Percentiles rank a stretch among this genome's conserved stretches.
phyloP scores from a whole-genome alignment of 2,113 vertebrate genomes.

The Odocoileus hemionus region DNA sequence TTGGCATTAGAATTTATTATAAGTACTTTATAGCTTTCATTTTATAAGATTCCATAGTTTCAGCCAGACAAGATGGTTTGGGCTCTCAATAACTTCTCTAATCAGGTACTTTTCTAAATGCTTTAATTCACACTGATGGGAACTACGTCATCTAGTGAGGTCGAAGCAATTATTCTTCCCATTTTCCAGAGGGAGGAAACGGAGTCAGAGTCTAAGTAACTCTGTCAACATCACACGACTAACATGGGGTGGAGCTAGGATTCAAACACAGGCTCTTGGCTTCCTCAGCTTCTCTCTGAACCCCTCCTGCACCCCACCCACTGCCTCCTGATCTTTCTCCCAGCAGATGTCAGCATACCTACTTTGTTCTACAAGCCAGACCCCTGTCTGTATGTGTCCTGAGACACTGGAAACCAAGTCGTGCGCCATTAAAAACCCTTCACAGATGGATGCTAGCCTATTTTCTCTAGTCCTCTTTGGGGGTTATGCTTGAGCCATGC shows the following conservation, averaged over 20 bases:
- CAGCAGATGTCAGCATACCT: conserved; percentile 56
- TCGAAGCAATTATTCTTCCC: background rate
- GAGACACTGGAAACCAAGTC: background rate
- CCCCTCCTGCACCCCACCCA: background rate
- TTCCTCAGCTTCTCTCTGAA: background rate
- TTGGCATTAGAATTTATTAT: background rate
- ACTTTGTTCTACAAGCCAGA: background rate
- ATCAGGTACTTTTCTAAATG: background rate
- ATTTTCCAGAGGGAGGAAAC: conserved; percentile 6
- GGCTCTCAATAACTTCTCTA: background rate
- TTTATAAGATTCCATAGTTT: background rate
- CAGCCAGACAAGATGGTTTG: background rate
- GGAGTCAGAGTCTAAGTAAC: background rate
- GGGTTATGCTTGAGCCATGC: background rate
- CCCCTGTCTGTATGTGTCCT: background rate
- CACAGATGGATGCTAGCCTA: background rate
- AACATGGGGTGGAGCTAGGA: background rate
- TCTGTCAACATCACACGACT: background rate
- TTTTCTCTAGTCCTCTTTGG: background rate
- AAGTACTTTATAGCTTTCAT: background rate
- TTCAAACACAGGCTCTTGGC: background rate
- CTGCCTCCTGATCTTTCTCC: conserved; percentile 10
- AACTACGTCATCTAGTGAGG: background rate
- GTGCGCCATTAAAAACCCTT: background rate
- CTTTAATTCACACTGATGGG: background rate